Conservation (phyloP, 2,113 vertebrate genomes). For the Passer domesticus region DNA sequence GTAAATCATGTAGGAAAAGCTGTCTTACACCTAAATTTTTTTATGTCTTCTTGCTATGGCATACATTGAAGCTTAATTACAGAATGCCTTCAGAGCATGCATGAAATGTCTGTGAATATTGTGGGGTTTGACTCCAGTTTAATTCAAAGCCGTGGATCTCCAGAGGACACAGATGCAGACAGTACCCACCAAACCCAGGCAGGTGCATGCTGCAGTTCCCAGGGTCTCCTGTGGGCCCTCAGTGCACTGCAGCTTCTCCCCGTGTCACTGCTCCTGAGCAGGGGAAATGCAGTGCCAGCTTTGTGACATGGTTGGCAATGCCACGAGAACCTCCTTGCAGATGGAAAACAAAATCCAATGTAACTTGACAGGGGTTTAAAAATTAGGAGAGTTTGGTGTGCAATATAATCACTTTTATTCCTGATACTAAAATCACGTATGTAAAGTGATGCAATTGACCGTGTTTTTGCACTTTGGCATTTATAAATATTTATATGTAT, state of each 20-base stretch:
- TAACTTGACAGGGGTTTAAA: neutral
- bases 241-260: neutral
- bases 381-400: neutral
- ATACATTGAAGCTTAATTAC: neutral
- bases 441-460: conserved; percentile 41
- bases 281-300: neutral
- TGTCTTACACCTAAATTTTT: neutral
- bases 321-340: neutral
- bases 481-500: conserved; percentile 59
- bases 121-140: neutral
- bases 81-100: neutral
- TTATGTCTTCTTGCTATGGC: neutral
- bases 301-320: neutral
- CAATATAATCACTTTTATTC: conserved; percentile 30
- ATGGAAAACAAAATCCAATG: neutral
- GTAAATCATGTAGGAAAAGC: neutral
- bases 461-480: conserved; percentile 44
- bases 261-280: neutral
- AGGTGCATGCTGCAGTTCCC: neutral
- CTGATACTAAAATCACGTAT: conserved; percentile 10
- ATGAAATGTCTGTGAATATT: neutral
- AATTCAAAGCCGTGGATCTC: neutral
- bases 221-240: neutral
- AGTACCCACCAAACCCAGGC: neutral
- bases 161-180: neutral